Evolutionary conservation across 2,113 vertebrate genomes (phyloP).

Genomic region (Xiphophorus maculatus): DNA sequence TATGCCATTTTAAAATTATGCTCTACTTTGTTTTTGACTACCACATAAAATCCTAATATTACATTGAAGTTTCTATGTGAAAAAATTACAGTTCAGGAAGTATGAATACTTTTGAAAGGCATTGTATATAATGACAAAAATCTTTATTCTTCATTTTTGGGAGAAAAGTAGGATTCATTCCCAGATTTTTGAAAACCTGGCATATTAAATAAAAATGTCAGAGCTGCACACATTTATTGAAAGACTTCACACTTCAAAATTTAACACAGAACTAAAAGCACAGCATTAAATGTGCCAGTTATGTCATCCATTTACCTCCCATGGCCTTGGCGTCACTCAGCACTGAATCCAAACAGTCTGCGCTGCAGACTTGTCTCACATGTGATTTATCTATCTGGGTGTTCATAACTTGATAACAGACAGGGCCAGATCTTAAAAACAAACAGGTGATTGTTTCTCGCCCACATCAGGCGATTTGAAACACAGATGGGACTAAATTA

Average conservation of each 20-base stretch:
- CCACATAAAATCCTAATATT: no score
- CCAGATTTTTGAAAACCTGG: no score
- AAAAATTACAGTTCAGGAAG: neutral
- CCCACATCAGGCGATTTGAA: slow-evolving; percentile 41
- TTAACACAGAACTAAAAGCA: neutral
- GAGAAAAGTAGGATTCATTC: neutral
- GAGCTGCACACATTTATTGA: neutral
- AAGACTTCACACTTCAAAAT: neutral
- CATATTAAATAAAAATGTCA: neutral
- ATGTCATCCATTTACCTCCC: slow-evolving; percentile 42
- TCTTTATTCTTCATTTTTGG: neutral
- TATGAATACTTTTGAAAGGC: neutral
- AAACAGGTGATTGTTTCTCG: slow-evolving; percentile 53
- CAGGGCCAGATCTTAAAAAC: slow-evolving; percentile 45
- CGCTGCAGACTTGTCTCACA: slow-evolving; percentile 29
- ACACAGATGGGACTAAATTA: slow-evolving; percentile 29
- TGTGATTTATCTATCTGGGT: slow-evolving; percentile 46
- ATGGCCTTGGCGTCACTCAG: slow-evolving; percentile 5
- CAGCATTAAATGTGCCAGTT: neutral
- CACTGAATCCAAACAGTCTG: slow-evolving; percentile 55
- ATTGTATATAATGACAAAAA: neutral
- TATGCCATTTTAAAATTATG: no score
- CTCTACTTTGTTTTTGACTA: no score
- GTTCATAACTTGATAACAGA: slow-evolving; percentile 59
- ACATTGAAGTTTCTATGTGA: neutral